phyloP scores from a whole-genome alignment of 1,140 invertebrate genomes.

The Megalonaias nervosa region DNA sequence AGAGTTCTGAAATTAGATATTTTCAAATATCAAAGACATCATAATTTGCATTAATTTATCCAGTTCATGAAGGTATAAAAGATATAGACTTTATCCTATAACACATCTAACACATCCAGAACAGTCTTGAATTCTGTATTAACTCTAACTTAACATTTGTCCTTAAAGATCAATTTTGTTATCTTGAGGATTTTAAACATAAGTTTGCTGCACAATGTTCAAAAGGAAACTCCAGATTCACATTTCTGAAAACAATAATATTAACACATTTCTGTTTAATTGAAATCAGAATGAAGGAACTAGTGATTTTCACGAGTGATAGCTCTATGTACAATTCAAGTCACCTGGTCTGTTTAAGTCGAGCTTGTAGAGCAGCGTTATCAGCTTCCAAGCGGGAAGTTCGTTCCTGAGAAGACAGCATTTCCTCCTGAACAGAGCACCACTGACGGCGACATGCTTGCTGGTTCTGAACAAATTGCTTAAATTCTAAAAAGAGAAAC shows the following conservation, averaged over 20 bases:
- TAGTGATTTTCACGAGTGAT: neutral
- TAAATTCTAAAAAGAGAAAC: slow-evolving; percentile 76
- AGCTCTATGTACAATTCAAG: slow-evolving; percentile 4
- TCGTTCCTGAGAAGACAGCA: slow-evolving; percentile 78
- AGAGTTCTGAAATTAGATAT: slow-evolving; percentile 74
- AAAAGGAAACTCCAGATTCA: too few relatives aligned
- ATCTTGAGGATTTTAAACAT: too few relatives aligned
- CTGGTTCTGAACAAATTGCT: slow-evolving; percentile 80
- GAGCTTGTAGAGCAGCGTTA: slow-evolving; percentile 80
- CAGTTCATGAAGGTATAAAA: neutral
- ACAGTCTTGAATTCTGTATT: neutral
- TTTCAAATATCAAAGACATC: neutral
- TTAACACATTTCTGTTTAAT: too few relatives aligned
- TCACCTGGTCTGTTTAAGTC: slow-evolving; percentile 78
- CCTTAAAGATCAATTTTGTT: neutral
- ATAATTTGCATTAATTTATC: neutral
- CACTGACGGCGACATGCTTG: slow-evolving; percentile 82
- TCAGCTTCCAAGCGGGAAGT: slow-evolving; percentile 79
- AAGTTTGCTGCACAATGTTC: too few relatives aligned
- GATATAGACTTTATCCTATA: neutral
- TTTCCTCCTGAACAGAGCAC: slow-evolving; percentile 78
- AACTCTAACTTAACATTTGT: neutral
- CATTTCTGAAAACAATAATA: too few relatives aligned
- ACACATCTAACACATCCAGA: neutral
- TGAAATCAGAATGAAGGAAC: too few relatives aligned